Base-by-base conservation (phyloP, 2,797 vertebrate species). In the Lutjanus campechanus region DNA sequence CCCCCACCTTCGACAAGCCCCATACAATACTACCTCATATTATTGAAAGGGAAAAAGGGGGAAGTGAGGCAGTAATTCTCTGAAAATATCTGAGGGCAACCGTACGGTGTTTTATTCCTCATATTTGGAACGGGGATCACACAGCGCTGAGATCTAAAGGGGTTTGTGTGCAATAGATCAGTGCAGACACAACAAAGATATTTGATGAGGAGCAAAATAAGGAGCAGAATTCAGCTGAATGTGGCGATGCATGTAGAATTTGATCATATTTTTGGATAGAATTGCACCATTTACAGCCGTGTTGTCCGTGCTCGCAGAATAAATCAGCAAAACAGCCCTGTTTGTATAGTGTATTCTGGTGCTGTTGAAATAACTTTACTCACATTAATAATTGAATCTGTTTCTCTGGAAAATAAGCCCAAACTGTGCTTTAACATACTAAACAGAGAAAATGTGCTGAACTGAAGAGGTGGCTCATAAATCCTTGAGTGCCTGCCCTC, bases 1-100 rank as follows among this genome's bases (percentile, higher is more conserved):
- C 90, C 93, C 93, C 92, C 90, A 87, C 81, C 85, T 64, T 85
- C 85, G 87, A 93, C 89, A 91, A 85, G 88, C 82, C 87, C 86
- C 77, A 82, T 88, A 93, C 92, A 93, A 92, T 92, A 91, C 91
- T 82, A 89, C 87, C 90, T 88, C 84, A 66, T 90, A 87, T 92
- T 87, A 93, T 84, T 88, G 85, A 91, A 91, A 86, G 88, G 91
- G 85, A 89, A 55, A 46, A 46, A 5, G 41, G 87, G 89, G 77
- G 73, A 92, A 89, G 89, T 77, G 87, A 59, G 46, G 90, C 88
- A 85, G 85, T 92, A 89, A 90, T 90, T 92, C 90, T 91, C 81
- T 86, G 88, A 88, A 88, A 90, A 93, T 91, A 93, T 91, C 89
- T 87, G 68, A 88, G 77, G 88, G 87, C 85, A 88, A 78, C 53